These are phyloP conservation scores for Cyrtodaria siliqua DNA, from an alignment of 2,888 invertebrate species.

Conservation along the genomic window DNA sequence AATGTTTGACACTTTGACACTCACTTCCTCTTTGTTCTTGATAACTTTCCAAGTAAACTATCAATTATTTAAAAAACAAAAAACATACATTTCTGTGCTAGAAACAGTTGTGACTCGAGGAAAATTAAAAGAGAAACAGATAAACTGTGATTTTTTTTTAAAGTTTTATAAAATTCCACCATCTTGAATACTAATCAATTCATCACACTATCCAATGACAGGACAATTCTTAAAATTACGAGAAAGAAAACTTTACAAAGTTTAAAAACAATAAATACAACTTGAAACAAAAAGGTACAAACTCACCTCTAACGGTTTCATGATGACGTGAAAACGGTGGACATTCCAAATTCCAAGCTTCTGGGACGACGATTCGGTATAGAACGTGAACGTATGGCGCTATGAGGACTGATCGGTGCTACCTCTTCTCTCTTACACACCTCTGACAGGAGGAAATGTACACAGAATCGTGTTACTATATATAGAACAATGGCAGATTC, in stretches of 20 bases:
- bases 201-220: constrained; percentile 21
- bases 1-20: constrained; percentile 24
- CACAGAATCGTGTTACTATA: constrained; percentile 54
- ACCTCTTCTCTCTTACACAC: constrained; percentile 39
- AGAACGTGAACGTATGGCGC: constrained; percentile 21
- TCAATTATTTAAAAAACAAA: no score
- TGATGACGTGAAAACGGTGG: constrained; percentile 30
- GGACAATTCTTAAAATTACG: not conserved
- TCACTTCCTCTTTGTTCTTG: constrained; percentile 14
- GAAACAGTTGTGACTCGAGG: no score
- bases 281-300: no score
- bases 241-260: no score
- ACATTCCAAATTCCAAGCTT: constrained; percentile 40
- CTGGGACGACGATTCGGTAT: constrained; percentile 32
- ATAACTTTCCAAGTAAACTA: constrained; percentile 1
- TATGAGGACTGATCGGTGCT: constrained; percentile 47
- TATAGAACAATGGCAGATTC: constrained; percentile 30
- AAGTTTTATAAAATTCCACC: constrained; percentile 55
- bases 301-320: constrained; percentile 63
- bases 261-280: no score
- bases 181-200: constrained; percentile 58
- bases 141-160: no score
- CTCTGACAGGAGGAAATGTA: constrained; percentile 58
- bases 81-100: no score
- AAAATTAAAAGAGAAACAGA: constrained; percentile 3